Evolutionary conservation across 1,140 invertebrate species (phyloP).

Genomic region (Trachymyrmex cornetzi): DNA sequence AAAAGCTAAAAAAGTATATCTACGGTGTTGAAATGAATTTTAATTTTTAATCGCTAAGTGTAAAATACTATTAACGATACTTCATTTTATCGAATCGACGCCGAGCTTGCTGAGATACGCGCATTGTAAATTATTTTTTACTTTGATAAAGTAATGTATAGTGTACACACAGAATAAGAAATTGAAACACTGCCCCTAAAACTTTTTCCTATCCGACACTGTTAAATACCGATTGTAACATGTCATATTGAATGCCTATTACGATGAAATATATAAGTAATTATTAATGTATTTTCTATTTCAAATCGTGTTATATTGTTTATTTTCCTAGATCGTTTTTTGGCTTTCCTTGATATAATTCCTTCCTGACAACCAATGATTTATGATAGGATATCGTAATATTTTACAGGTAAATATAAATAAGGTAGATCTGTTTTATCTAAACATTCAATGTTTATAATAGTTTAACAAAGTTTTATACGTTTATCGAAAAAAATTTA

Average conservation of each 20-base stretch:
- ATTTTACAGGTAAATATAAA: background rate
- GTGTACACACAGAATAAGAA: constrained; percentile 39
- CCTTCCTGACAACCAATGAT: background rate
- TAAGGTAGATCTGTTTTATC: background rate
- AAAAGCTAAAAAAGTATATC: constrained; percentile 13
- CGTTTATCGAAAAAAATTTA: background rate
- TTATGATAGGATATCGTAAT: background rate
- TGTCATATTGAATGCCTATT: constrained; percentile 64
- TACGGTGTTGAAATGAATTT: background rate
- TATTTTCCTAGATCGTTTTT: constrained; percentile 8
- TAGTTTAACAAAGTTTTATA: background rate
- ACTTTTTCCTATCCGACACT: constrained; percentile 58
- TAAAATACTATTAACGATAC: constrained; percentile 4
- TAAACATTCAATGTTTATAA: background rate
- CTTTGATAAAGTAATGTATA: constrained; percentile 60
- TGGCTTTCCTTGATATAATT: background rate
- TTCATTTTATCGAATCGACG: constrained; percentile 27
- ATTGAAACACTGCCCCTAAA: constrained; percentile 61
- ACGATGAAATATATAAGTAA: constrained; percentile 56
- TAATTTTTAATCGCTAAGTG: constrained; percentile 15
- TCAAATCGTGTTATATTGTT: constrained; percentile 30
- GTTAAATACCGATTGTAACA: constrained; percentile 48
- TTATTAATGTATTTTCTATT: constrained; percentile 62
- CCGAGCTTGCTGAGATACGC: constrained; percentile 21
- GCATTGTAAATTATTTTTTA: constrained; percentile 59